Evolutionary conservation across 2,888 invertebrate genomes (phyloP).

Genomic region (Diarsia mendica): DNA sequence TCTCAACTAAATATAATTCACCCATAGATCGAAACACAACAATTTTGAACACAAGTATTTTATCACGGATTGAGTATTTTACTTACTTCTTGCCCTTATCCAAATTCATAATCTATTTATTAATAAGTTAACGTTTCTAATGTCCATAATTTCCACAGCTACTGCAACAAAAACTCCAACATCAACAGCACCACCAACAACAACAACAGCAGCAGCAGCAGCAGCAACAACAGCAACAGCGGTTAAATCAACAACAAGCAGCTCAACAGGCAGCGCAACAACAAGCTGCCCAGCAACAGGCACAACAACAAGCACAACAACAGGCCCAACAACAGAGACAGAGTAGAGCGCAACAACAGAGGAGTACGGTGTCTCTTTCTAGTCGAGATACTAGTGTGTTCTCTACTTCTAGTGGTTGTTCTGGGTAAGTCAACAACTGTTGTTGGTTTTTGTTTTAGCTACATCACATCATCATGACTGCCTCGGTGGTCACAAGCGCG

Average conservation of each 20-base stretch:
- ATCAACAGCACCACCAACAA: constrained; percentile 58
- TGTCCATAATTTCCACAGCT: constrained; percentile 19
- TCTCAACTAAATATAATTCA: too few species aligned
- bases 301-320: constrained; percentile 53
- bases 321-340: constrained; percentile 63
- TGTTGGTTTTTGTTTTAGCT: background rate
- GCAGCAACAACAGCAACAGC: constrained; percentile 46
- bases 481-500: too few species aligned
- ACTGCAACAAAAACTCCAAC: constrained; percentile 63
- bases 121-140: background rate
- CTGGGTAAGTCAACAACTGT: constrained; percentile 76
- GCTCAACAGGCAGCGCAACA: constrained; percentile 54
- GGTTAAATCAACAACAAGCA: constrained; percentile 46
- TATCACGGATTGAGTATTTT: too few species aligned
- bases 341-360: constrained; percentile 70
- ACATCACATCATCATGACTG: too few species aligned
- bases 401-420: constrained; percentile 86
- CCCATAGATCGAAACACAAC: too few species aligned
- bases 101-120: too few species aligned
- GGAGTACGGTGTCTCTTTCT: constrained; percentile 79
- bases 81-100: too few species aligned
- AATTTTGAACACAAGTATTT: too few species aligned
- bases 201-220: constrained; percentile 28
- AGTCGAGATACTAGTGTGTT: constrained; percentile 87
- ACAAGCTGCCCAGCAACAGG: constrained; percentile 26